phyloP scores from a whole-genome alignment of 2,888 invertebrate genomes.

The Clepsis dumicolana region DNA sequence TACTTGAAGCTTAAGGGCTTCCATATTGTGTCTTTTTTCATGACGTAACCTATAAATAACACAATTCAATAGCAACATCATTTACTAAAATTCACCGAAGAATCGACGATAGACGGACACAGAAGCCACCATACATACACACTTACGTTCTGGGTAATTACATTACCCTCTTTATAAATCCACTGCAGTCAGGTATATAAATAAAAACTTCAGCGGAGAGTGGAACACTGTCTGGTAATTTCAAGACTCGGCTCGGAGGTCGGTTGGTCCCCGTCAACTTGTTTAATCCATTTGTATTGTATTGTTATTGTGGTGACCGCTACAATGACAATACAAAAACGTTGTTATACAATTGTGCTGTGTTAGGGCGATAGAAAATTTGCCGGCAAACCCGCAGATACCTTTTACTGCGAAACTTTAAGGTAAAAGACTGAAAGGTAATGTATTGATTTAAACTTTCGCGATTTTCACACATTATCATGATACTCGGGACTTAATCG shows the following conservation, averaged over 20 bases:
- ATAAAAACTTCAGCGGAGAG: background rate
- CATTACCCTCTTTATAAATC: background rate
- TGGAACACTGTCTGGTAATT: background rate
- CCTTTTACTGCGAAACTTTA: too few species aligned
- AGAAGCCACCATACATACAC: background rate
- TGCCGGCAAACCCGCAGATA: too few species aligned
- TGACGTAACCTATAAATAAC: background rate
- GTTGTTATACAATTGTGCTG: conserved; percentile 41
- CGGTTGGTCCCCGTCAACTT: background rate
- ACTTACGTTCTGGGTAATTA: background rate
- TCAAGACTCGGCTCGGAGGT: background rate
- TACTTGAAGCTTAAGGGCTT: too few species aligned
- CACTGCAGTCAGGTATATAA: background rate
- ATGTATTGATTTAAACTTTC: too few species aligned
- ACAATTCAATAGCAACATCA: background rate
- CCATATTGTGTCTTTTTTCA: background rate
- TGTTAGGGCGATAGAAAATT: too few species aligned
- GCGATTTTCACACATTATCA: too few species aligned
- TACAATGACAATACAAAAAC: conserved; percentile 42
- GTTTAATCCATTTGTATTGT: conserved; percentile 2
- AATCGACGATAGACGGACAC: background rate
- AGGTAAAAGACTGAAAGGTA: too few species aligned
- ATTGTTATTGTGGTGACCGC: conserved; percentile 7
- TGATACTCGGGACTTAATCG: too few species aligned
- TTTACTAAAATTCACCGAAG: background rate